Evolutionary conservation across 2,113 vertebrate species (phyloP).

Genomic region (Anser brachyrhynchus): DNA sequence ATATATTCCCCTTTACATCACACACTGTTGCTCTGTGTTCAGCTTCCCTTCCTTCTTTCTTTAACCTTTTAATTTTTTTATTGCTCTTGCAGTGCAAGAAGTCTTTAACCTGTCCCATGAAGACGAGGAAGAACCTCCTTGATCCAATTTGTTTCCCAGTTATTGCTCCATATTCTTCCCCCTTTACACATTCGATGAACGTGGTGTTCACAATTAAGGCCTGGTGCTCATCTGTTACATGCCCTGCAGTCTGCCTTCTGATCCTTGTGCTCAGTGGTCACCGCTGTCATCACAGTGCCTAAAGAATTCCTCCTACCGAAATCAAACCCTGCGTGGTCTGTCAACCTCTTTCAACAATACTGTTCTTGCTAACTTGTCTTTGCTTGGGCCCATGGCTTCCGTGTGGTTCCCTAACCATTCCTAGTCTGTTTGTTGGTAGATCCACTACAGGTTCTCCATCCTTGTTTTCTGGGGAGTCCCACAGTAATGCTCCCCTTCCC

Average conservation of each 20-base stretch:
- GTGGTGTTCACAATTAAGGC: accelerated
- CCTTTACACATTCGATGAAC: neutral
- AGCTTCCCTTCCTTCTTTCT: neutral
- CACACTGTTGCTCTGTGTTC: neutral
- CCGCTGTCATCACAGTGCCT: neutral
- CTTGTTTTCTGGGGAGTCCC: neutral
- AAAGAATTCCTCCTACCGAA: neutral
- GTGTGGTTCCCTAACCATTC: neutral
- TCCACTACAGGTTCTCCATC: neutral
- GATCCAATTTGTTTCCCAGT: neutral
- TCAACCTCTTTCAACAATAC: neutral
- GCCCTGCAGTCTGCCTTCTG: neutral
- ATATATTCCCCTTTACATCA: neutral
- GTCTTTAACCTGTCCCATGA: neutral
- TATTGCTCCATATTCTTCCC: neutral
- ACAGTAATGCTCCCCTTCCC: neutral
- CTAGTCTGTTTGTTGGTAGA: neutral
- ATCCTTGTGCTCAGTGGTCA: neutral
- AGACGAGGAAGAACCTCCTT: neutral
- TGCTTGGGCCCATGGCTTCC: neutral
- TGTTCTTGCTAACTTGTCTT: neutral
- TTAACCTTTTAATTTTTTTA: neutral
- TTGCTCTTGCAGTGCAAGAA: neutral
- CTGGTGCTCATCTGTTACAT: neutral
- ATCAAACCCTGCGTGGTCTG: neutral